phyloP scores from a whole-genome alignment of 92 coral and sea anemone genomes.

The Actinostola sp. region DNA sequence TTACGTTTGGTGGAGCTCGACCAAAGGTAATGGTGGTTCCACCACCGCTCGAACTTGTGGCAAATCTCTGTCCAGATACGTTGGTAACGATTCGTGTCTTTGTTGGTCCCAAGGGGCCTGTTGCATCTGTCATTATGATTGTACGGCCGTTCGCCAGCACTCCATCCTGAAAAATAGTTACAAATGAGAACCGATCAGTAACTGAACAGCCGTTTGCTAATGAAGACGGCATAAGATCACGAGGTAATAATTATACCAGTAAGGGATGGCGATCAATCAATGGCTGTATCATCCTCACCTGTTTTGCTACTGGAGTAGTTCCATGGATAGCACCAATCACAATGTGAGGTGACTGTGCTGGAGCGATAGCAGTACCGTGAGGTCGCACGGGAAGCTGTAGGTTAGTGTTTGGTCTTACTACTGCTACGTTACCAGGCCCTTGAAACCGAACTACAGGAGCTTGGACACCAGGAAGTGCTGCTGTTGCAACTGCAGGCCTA shows the following conservation, averaged over 20 bases:
- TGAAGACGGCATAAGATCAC: background rate
- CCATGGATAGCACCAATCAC: conserved; percentile 36
- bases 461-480: conserved; percentile 58
- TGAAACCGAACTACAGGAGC: conserved; percentile 62
- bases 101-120: background rate
- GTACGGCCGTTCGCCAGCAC: conserved; percentile 10
- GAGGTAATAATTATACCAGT: background rate
- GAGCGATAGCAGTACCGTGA: conserved; percentile 34
- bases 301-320: conserved; percentile 17
- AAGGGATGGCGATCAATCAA: background rate
- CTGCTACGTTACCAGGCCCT: conserved; percentile 55
- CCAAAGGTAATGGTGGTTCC: conserved; percentile 90
- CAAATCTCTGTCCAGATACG: conserved; percentile 78
- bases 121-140: conserved; percentile 17
- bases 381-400: conserved; percentile 48
- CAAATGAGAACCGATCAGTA: too few species aligned
- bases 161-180: conserved; percentile 68
- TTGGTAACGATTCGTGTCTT: conserved; percentile 81
- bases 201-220: too few species aligned
- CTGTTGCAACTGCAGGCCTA: conserved; percentile 54
- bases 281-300: conserved; percentile 15
- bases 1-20: conserved; percentile 77
- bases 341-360: conserved; percentile 33
- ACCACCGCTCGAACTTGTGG: conserved; percentile 72
- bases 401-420: conserved; percentile 47